These are phyloP conservation scores for Chaetodon auriga DNA, from an alignment of 2,113 vertebrate genomes.

Conservation along the genomic window DNA sequence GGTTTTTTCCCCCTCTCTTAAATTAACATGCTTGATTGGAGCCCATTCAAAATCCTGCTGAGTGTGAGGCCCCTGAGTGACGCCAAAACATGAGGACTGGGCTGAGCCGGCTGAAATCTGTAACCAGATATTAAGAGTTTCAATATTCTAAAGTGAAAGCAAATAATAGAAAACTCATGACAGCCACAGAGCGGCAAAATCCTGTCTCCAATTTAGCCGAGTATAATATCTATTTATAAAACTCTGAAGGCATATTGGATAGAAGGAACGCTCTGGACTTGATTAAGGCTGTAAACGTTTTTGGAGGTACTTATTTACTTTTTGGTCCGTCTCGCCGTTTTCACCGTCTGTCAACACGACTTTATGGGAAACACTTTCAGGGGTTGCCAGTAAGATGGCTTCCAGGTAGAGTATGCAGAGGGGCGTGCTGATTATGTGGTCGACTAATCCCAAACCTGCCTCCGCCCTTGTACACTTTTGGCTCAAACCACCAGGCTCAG, in stretches of 20 bases:
- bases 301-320: conserved; percentile 81
- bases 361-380: conserved; percentile 74
- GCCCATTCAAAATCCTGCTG: conserved; percentile 67
- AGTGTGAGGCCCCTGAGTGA: conserved; percentile 66
- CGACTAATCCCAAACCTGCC: conserved; percentile 69
- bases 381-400: conserved; percentile 68
- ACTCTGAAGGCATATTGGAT: conserved; percentile 76
- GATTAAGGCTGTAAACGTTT: conserved; percentile 83
- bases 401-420: conserved; percentile 65
- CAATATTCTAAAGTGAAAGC: conserved; percentile 80
- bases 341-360: conserved; percentile 78
- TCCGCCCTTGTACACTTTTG: conserved; percentile 56
- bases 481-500: conserved; percentile 43
- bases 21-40: conserved; percentile 77
- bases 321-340: conserved; percentile 76
- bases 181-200: conserved; percentile 71
- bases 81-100: conserved; percentile 73
- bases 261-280: conserved; percentile 81
- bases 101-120: conserved; percentile 76
- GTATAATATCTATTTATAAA: conserved; percentile 85
- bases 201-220: conserved; percentile 84
- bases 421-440: conserved; percentile 75
- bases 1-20: conserved; percentile 57
- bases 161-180: conserved; percentile 86
- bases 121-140: conserved; percentile 85